Conservation (phyloP, 2,888 invertebrate genomes). For the Petrolisthes manimaculis region DNA sequence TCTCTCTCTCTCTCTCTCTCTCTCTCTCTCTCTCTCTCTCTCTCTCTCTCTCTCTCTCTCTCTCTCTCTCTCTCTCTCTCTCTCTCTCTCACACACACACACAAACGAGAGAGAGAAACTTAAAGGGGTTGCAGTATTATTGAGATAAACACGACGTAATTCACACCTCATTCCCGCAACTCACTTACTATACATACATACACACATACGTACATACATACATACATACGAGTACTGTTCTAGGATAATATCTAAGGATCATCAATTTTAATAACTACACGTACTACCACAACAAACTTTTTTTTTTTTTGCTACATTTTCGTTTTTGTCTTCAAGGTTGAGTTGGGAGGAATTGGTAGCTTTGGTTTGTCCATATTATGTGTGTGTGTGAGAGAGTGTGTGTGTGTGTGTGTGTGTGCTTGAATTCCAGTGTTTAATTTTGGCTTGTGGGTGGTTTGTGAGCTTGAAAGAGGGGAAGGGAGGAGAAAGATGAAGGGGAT, state of each 20-base stretch:
- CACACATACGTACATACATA: too few species aligned
- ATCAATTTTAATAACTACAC: too few species aligned
- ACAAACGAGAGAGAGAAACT: not conserved
- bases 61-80: constrained; percentile 26
- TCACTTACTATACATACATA: too few species aligned
- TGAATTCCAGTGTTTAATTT: not conserved
- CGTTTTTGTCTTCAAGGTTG: not conserved
- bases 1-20: constrained; percentile 22
- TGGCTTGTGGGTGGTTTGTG: not conserved
- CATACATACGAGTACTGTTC: too few species aligned
- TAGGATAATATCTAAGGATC: too few species aligned
- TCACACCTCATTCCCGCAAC: too few species aligned
- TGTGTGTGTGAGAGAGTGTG: not conserved
- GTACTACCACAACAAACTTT: too few species aligned
- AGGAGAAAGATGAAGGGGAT: not conserved
- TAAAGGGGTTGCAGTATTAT: too few species aligned
- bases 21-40: constrained; percentile 17
- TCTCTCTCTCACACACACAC: not conserved
- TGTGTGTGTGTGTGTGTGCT: constrained; percentile 7
- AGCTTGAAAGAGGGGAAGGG: too few species aligned
- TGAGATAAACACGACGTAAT: too few species aligned
- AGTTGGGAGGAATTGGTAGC: not conserved
- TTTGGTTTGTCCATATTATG: not conserved
- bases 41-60: constrained; percentile 18
- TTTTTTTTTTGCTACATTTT: too few species aligned